Base-by-base conservation (phyloP, 2,888 invertebrate genomes). In the Pristionchus maxplancki region DNA sequence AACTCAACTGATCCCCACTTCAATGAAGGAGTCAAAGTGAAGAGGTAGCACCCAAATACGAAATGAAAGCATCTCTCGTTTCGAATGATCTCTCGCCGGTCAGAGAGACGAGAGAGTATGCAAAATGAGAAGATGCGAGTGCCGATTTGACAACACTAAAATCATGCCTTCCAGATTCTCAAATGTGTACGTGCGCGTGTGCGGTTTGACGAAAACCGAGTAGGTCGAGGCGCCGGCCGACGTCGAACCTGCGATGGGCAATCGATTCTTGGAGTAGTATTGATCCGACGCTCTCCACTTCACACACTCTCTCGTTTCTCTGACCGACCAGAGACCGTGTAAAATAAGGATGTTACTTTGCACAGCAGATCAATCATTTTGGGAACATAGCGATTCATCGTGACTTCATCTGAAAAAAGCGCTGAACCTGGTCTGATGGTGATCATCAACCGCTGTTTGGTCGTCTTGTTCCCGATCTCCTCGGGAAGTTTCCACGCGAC, bases 361-460 rank as follows among this genome's bases (percentile, higher is more conserved):
- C n/a, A n/a, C n/a, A n/a, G n/a, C n/a, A n/a, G n/a, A n/a, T n/a
- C n/a, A n/a, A n/a, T n/a, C n/a, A n/a, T n/a, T n/a, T n/a, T n/a
- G n/a, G n/a, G n/a, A n/a, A n/a, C n/a, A n/a, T n/a, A n/a, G n/a
- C n/a, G n/a, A n/a, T n/a, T n/a, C n/a, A n/a, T n/a, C n/a, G n/a
- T n/a, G n/a, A n/a, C n/a, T n/a, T n/a, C n/a, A n/a, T n/a, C 78
- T 20, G 24, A 40, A 24, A 40, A 78, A 40, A n/a, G 44, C 20
- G 20, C 17, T 31, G 4, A 20, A 88, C 88, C 88, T 37, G 88
- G 88, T 37, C 88, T 20, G 1, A 78, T 81, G 0, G 74, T 84
- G 44, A 90, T 89, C 89, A 90, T 88, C 37, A 89, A 50, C 28
- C 90, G 50, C 58, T 90, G 90, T 83, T 88, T 88, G 0, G 90